A percentile compares a stretch with the other conserved stretches of the same genome.
Conservation (phyloP, 2,797 vertebrate species). For the Antrozous pallidus region DNA sequence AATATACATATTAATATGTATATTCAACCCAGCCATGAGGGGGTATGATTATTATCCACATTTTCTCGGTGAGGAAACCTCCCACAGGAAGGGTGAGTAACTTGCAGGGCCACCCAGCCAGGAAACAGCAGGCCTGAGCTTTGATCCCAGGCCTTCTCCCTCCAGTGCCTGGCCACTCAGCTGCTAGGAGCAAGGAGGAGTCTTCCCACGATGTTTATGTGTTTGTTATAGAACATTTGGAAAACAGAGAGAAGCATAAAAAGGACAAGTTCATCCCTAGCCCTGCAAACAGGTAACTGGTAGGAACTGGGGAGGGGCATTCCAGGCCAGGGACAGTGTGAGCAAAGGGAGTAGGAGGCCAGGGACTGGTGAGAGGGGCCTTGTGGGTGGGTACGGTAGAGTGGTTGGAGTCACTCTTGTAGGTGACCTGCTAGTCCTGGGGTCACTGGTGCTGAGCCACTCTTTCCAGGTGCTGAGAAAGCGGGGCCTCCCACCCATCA, state of each 20-base stretch:
- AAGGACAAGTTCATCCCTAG: not conserved
- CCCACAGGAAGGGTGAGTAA: not conserved
- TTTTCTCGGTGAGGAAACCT: not conserved
- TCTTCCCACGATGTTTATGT: not conserved
- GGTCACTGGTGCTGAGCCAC: not conserved
- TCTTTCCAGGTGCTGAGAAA: constrained; percentile 6
- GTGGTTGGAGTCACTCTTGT: not conserved
- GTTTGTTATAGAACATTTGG: not conserved
- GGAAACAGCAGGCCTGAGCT: not conserved
- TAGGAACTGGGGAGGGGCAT: not conserved
- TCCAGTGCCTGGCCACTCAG: not conserved
- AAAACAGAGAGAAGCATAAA: not conserved
- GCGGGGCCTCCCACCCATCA: not conserved
- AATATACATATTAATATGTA: not conserved
- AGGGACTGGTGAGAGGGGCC: not conserved
- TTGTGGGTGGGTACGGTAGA: not conserved
- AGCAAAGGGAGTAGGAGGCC: not conserved
- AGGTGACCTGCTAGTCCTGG: fast-evolving
- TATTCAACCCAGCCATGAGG: not conserved
- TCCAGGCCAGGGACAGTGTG: not conserved
- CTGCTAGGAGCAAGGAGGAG: not conserved
- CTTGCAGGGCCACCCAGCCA: not conserved
- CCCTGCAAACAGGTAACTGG: not conserved
- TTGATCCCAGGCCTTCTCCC: not conserved
- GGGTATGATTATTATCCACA: not conserved